These are phyloP conservation scores for Pseudopodoces humilis DNA, from an alignment of 2,113 vertebrate species.

Conservation along the genomic window DNA sequence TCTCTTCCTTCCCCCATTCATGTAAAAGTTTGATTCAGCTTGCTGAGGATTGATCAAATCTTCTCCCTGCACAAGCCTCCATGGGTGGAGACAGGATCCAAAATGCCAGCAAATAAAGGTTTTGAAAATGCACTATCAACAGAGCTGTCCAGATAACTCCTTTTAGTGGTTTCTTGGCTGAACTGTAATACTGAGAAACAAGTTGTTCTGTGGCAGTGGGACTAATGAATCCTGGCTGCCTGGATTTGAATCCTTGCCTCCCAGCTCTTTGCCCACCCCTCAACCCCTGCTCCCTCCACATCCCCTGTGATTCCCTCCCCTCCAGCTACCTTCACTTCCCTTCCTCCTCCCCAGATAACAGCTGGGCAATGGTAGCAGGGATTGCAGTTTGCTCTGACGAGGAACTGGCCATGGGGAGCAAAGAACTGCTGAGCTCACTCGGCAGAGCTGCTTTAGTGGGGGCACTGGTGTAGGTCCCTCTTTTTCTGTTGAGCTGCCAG, in stretches of 20 bases:
- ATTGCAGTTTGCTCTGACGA: not conserved
- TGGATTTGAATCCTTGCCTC: not conserved
- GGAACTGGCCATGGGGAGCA: not conserved
- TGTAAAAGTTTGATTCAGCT: not conserved
- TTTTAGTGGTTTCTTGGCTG: conserved; percentile 2
- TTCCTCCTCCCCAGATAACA: not conserved
- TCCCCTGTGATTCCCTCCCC: not conserved
- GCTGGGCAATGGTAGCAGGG: not conserved
- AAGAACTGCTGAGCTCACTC: conserved; percentile 3
- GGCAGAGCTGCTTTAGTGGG: not conserved
- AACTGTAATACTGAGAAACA: not conserved
- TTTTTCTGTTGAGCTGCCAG: not conserved
- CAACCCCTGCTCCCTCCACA: not conserved
- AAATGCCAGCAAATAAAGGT: not conserved
- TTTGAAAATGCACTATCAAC: not conserved
- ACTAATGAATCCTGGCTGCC: conserved; percentile 18
- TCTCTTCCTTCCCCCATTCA: not conserved
- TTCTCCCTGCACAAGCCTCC: not conserved
- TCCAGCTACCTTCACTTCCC: not conserved
- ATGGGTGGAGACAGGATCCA: not conserved
- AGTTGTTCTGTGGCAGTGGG: not conserved
- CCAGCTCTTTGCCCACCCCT: not conserved
- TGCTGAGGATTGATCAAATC: not conserved
- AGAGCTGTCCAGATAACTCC: not conserved
- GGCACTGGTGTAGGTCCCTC: not conserved